These are phyloP conservation scores for Cygnus olor DNA, from an alignment of 2,797 vertebrate genomes.

Conservation along the genomic window DNA sequence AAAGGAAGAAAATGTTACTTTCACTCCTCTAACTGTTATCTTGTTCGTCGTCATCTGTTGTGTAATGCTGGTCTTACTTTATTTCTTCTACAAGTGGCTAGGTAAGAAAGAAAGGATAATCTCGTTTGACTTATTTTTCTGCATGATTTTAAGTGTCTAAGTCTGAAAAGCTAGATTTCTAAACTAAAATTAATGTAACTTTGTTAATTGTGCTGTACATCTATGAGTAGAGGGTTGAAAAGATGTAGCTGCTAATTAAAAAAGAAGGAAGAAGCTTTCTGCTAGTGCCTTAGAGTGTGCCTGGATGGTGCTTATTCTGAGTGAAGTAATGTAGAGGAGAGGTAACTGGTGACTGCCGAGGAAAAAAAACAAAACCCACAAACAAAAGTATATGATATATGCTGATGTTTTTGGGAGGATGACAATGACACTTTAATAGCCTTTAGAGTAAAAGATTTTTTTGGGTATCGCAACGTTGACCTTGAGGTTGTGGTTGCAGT, in stretches of 20 bases:
- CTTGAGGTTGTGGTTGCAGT: background rate
- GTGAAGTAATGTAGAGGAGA: background rate
- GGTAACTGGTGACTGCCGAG: background rate
- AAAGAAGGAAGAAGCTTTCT: background rate
- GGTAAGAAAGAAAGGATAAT: conserved; percentile 80
- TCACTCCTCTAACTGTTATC: conserved; percentile 89
- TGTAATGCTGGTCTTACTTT: conserved; percentile 93
- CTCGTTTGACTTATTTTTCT: background rate
- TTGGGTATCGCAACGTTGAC: background rate
- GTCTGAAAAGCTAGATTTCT: background rate
- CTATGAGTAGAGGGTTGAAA: background rate
- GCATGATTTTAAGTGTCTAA: background rate
- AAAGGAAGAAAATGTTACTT: conserved; percentile 85
- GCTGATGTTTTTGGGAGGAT: background rate
- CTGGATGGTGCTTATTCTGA: background rate
- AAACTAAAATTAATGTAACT: background rate
- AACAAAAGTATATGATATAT: background rate
- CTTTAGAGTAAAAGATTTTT: background rate
- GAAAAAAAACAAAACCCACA: background rate
- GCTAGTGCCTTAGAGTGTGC: background rate
- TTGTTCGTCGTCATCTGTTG: conserved; percentile 91
- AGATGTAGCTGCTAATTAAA: background rate
- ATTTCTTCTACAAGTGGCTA: conserved; percentile 93
- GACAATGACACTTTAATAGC: background rate
- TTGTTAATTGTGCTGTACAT: background rate